Evolutionary conservation across 2,113 vertebrate species (phyloP).

Genomic region (Phodopus roborovskii): DNA sequence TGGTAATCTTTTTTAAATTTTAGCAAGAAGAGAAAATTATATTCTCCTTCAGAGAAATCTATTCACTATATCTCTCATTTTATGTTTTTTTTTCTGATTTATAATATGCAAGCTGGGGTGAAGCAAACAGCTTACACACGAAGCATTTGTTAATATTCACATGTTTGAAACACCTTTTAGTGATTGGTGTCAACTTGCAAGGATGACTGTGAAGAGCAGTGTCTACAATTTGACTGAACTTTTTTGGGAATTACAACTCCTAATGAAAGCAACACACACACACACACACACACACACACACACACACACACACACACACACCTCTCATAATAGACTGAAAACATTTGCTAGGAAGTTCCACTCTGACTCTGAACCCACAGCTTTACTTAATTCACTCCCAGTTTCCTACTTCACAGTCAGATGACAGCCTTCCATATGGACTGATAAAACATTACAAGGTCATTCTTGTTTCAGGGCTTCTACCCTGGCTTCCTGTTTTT

Average conservation of each 20-base stretch:
- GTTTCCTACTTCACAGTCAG: background rate
- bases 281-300: too few species aligned
- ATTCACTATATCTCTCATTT: background rate
- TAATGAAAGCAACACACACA: constrained; percentile 13
- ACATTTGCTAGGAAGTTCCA: background rate
- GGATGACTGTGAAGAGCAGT: constrained; percentile 69
- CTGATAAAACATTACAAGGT: rapidly evolving
- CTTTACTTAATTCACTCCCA: rapidly evolving
- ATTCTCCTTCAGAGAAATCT: background rate
- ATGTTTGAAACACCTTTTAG: constrained; percentile 58
- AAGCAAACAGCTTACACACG: background rate
- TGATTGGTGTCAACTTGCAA: constrained; percentile 48
- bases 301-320: background rate
- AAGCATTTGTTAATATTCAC: constrained; percentile 41
- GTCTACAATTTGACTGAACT: constrained; percentile 52
- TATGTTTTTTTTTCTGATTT: too few species aligned
- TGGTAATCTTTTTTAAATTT: background rate
- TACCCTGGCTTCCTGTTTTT: background rate
- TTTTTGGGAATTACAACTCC: constrained; percentile 64
- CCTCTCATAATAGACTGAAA: background rate
- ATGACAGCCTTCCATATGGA: background rate
- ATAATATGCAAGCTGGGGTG: background rate
- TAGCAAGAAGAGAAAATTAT: background rate
- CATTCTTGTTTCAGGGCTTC: background rate
- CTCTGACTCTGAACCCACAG: rapidly evolving